Base-by-base conservation (phyloP, 2,888 invertebrate genomes). In the Calephelis perditalis region DNA sequence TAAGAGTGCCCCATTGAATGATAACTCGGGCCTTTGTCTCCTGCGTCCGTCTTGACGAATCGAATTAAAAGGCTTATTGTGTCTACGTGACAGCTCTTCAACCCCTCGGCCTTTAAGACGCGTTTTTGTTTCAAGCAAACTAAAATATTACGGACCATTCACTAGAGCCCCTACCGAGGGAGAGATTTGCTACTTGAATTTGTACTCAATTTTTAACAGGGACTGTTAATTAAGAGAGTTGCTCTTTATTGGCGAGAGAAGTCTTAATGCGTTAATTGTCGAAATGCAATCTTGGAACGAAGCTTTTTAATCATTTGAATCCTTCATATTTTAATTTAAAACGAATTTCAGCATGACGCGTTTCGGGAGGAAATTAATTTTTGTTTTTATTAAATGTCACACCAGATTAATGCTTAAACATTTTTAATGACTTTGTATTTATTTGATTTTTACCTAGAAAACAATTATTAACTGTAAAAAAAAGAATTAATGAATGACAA, bases 41-140 rank as follows among this genome's bases (percentile, higher is more conserved):
- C 72, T 68, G 79, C 80, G 88, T 84, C 86, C 88, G 85, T 85
- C 89, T 83, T 86, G 90, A 89, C 86, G 90, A 88, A 89, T 90
- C 89, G 89, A 90, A 90, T 89, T 89, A 88, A 89, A 90, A 89
- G 89, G 90, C 89, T 90, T 89, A 90, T 88, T 89, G 89, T 89
- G 90, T 89, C 88, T 84, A 89, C 89, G 89, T 90, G 90, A 88
- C 89, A 86, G 86, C 79, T 74, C 67, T 71, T 74, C 74, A 74
- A 73, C 80, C 81, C 82, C 79, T 77, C 78, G 72, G 70, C 75
- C 74, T 73, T 72, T 65, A 71, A 75, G 74, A 74, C 75, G 72
- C 72, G 80, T 87, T 90, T 86, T 89, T 90, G 88, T 89, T 84
- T 87, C 86, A 83, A 83, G 78, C 83, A 87, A 89, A 90, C 90